A percentile compares a stretch with the other conserved stretches of the same genome.
These are phyloP conservation scores for Leucoma salicis DNA, from an alignment of 2,888 invertebrate species.

Conservation along the genomic window DNA sequence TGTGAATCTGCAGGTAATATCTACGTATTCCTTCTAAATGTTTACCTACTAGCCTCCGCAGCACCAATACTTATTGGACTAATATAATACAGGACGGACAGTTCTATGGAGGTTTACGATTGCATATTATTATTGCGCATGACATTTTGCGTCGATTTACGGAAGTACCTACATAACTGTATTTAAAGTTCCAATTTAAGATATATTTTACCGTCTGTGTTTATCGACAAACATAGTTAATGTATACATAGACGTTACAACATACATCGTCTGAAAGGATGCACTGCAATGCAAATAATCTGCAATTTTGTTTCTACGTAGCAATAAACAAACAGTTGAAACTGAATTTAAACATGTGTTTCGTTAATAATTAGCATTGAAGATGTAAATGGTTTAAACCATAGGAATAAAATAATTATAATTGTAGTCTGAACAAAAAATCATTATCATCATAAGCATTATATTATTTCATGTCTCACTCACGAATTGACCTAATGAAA, in stretches of 20 bases:
- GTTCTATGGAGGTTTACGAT: no score
- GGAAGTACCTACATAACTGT: constrained; percentile 17
- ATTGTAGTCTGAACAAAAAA: no score
- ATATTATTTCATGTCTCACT: no score
- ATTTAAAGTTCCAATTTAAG: constrained; percentile 17
- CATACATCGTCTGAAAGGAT: constrained; percentile 28
- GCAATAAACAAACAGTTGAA: constrained; percentile 35
- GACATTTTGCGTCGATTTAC: constrained; percentile 2
- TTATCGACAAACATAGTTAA: constrained; percentile 19
- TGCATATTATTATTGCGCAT: no score
- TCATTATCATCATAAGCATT: no score
- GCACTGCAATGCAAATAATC: constrained; percentile 36
- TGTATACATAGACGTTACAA: constrained; percentile 17
- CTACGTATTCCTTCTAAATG: no score
- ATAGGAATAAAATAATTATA: no score
- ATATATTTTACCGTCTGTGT: constrained; percentile 27
- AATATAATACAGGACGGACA: no score
- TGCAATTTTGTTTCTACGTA: constrained; percentile 27
- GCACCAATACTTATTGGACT: no score
- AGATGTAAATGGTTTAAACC: background rate
- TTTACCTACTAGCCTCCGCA: no score
- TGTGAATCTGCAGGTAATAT: no score
- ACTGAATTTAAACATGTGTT: constrained; percentile 47
- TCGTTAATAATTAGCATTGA: constrained; percentile 25
- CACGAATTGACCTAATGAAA: no score